Conservation (phyloP, 2,113 vertebrate species). For the Calypte anna region DNA sequence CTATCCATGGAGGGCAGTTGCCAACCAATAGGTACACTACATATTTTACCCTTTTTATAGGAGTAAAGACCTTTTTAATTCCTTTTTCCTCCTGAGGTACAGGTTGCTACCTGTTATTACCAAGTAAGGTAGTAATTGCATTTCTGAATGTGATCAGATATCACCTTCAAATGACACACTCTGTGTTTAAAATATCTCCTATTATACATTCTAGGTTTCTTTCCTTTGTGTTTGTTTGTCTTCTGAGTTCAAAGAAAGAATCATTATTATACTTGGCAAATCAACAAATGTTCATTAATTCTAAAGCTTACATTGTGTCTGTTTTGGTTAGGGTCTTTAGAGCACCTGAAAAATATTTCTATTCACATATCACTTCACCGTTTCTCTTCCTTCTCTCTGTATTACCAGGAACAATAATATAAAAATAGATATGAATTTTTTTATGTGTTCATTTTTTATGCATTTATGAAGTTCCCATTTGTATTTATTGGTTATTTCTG, state of each 20-base stretch:
- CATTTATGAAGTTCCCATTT: not conserved
- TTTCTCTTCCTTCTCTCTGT: not conserved
- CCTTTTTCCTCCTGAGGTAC: not conserved
- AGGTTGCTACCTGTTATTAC: not conserved
- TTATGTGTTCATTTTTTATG: not conserved
- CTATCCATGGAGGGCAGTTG: not conserved
- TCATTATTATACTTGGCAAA: not conserved
- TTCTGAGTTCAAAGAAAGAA: not conserved
- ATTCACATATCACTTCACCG: not conserved
- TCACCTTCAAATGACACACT: not conserved
- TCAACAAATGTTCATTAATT: conserved; percentile 16
- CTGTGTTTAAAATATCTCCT: not conserved
- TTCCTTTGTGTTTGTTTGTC: not conserved
- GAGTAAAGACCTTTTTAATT: not conserved
- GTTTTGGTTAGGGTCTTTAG: not conserved
- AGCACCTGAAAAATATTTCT: not conserved
- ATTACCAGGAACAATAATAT: not conserved
- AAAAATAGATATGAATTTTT: not conserved
- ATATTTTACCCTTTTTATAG: not conserved
- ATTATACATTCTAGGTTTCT: not conserved
- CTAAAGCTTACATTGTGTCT: not conserved
- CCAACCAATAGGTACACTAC: not conserved
- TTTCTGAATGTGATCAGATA: not conserved
- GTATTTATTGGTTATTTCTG: not conserved
- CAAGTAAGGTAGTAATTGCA: not conserved